Percentiles rank a stretch among this genome's conserved stretches.
phyloP scores from a whole-genome alignment of 1,140 invertebrate species.

The Eciton burchellii region DNA sequence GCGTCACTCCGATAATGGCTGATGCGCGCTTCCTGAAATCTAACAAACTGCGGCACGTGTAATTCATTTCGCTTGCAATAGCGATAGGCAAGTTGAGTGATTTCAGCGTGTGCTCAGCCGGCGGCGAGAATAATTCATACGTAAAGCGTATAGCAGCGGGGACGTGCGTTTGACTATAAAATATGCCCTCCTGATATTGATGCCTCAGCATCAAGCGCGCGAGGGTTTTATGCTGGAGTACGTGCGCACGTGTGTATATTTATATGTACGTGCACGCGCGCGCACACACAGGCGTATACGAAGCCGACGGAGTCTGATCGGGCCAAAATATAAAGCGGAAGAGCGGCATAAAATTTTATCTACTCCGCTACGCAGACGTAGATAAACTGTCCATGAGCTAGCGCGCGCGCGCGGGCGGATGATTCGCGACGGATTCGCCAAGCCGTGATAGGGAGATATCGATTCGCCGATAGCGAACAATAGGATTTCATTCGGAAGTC shows the following conservation, averaged over 20 bases:
- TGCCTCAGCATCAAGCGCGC: conserved; percentile 52
- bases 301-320: conserved; percentile 52
- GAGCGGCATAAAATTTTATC: conserved; percentile 67
- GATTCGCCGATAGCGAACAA: conserved; percentile 29
- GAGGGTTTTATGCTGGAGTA: conserved; percentile 59
- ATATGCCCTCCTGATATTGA: conserved; percentile 68
- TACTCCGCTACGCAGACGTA: conserved; percentile 30
- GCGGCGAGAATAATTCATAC: conserved; percentile 79
- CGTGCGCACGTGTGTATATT: too few species aligned
- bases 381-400: conserved; percentile 44
- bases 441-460: conserved; percentile 40
- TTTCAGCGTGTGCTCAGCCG: conserved; percentile 77
- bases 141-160: conserved; percentile 54
- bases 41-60: conserved; percentile 53
- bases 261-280: too few species aligned
- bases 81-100: conserved; percentile 74
- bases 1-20: conserved; percentile 6
- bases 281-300: background rate
- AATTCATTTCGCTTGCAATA: conserved; percentile 60
- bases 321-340: conserved; percentile 40
- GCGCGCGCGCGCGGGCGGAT: background rate
- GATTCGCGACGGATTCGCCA: conserved; percentile 44
- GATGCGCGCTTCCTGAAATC: background rate
- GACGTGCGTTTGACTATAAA: conserved; percentile 64
- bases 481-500: conserved; percentile 31